phyloP scores from a whole-genome alignment of 2,113 vertebrate species.

The Zosterops pallidus region DNA sequence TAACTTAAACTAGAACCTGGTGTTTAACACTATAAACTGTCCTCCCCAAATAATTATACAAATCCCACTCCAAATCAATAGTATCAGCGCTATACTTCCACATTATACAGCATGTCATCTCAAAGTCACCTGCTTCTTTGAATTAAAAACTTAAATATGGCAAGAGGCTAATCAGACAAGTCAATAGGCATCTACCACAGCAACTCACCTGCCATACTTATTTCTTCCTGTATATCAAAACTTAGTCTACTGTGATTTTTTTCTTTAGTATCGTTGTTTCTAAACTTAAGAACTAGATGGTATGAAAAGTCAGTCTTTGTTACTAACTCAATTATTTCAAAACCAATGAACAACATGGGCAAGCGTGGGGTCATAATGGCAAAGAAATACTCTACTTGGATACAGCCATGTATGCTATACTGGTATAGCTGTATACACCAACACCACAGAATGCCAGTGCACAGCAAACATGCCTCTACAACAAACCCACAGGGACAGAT shows the following conservation, averaged over 20 bases:
- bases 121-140: neutral
- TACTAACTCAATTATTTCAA: neutral
- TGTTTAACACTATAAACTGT: neutral
- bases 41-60: neutral
- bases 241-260: neutral
- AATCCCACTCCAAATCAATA: neutral
- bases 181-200: neutral
- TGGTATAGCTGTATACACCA: neutral
- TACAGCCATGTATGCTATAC: fast-evolving
- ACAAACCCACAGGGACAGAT: neutral
- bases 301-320: neutral
- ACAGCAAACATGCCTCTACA: neutral
- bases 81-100: neutral
- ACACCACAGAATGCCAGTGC: neutral
- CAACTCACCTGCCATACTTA: neutral
- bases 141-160: neutral
- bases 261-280: neutral
- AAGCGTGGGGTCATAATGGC: neutral
- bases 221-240: neutral
- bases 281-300: neutral
- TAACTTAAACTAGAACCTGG: neutral
- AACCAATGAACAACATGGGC: fast-evolving
- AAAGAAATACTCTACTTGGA: neutral
- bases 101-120: neutral
- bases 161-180: neutral